A percentile compares a stretch with the other conserved stretches of the same genome.
These are phyloP conservation scores for Calameuta pallipes DNA, from an alignment of 2,888 invertebrate genomes.

Conservation along the genomic window DNA sequence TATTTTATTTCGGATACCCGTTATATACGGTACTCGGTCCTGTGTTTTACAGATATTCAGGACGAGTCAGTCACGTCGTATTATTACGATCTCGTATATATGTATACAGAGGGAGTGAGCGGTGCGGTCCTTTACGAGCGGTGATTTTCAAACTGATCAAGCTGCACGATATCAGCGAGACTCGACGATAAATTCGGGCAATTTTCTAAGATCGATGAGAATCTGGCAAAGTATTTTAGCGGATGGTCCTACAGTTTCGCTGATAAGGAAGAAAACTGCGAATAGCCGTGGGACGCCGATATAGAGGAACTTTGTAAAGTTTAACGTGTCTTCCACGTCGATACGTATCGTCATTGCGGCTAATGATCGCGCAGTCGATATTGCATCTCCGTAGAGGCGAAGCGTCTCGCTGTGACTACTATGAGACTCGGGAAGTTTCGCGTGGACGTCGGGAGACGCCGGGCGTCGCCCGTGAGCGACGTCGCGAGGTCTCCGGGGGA, in stretches of 20 bases:
- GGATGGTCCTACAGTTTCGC: neutral
- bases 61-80: neutral
- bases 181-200: neutral
- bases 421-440: neutral
- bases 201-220: neutral
- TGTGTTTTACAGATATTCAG: neutral
- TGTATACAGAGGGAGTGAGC: neutral
- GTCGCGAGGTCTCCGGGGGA: neutral
- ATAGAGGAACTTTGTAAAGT: neutral
- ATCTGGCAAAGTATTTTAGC: neutral
- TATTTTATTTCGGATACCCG: conserved; percentile 17
- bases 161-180: conserved; percentile 2
- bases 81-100: conserved; percentile 13
- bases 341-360: neutral
- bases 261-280: neutral
- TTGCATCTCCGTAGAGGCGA: neutral
- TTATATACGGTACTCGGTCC: neutral
- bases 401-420: neutral
- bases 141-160: neutral
- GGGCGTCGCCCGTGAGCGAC: neutral
- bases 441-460: neutral
- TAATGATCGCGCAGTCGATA: neutral
- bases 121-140: neutral
- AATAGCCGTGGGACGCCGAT: neutral
- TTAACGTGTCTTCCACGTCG: neutral